Base-by-base conservation (phyloP, 1,140 invertebrate genomes). In the Neodiprion fabricii region DNA sequence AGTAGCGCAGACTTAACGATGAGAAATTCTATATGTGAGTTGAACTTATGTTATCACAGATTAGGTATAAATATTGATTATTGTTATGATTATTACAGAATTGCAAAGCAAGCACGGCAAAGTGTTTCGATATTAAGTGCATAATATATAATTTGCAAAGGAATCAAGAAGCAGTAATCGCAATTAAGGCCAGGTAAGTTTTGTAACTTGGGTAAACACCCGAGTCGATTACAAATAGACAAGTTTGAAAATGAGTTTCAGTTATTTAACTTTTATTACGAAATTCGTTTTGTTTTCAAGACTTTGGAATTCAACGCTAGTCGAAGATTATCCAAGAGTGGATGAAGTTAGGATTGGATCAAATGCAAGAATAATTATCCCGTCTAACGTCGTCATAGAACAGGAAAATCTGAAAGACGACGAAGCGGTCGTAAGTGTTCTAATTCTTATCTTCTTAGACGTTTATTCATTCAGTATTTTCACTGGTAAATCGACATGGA, bases 261-360 rank as follows among this genome's bases (percentile, higher is more conserved):
- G 40, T 70, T 47, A 50, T 65, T 74, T 14, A 8, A 48, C 72
- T 40, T 17, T 73, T 65, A 73, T 21, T 14, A 40, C 47, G 0
- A 10, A 49, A 70, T 77, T 8, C 1, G n/a, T 70, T 50, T 77
- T 67, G 72, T 72, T 68, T 80, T 82, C 72, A 67, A 91, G 95
- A 70, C 89, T 98, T 9, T 98, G 96, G 96, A 98, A 97, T 89
- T 92, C 94, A 1, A 98, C 96, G 0, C 88, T 98, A 12, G 93
- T 96, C 1, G 94, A 96, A 83, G 95, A 97, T 85, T 97, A 96
- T 87, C 93, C 94, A 0, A 90, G 92, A 68, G 95, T 96, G n/a
- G 93, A 96, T 83, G 90, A 92, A 67, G 96, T 98, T 0, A 91
- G 91, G 78, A 96, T 97, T 71, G 91, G 91, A 48, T 97, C 96